A percentile compares a stretch with the other conserved stretches of the same genome.
phyloP scores from a whole-genome alignment of 2,797 vertebrate species.

The Oreortyx pictus region DNA sequence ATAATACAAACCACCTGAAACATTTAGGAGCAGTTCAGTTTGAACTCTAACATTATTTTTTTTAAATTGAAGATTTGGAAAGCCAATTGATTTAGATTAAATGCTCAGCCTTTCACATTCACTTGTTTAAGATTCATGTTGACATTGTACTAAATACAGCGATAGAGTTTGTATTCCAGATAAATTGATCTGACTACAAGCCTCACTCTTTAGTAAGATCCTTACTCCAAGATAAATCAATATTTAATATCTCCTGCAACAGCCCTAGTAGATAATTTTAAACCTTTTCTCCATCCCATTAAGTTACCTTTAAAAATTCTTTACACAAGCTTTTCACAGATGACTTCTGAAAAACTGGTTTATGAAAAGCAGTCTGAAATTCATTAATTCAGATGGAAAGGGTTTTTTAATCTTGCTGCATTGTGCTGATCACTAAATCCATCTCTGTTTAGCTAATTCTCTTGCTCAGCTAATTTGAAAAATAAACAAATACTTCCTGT shows the following conservation, averaged over 20 bases:
- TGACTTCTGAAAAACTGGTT: constrained; percentile 81
- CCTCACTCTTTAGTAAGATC: constrained; percentile 85
- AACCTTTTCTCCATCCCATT: constrained; percentile 92
- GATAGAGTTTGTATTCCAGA: constrained; percentile 87
- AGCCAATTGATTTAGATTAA: constrained; percentile 48
- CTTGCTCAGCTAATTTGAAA: constrained; percentile 56
- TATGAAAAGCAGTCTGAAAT: constrained; percentile 76
- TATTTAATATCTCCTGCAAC: constrained; percentile 91
- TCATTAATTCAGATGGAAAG: constrained; percentile 61
- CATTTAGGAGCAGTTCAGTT: constrained; percentile 44
- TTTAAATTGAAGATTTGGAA: constrained; percentile 55
- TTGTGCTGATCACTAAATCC: constrained; percentile 62
- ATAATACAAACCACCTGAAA: constrained; percentile 41
- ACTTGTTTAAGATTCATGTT: constrained; percentile 68
- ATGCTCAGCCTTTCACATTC: constrained; percentile 8
- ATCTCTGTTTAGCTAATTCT: constrained; percentile 62
- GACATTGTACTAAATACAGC: constrained; percentile 61
- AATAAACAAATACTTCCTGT: constrained; percentile 60
- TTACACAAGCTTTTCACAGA: constrained; percentile 82
- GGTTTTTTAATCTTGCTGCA: constrained; percentile 46
- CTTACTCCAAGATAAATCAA: constrained; percentile 91
- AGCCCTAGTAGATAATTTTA: constrained; percentile 88
- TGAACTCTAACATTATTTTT: constrained; percentile 9
- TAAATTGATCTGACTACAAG: constrained; percentile 89
- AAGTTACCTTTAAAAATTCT: constrained; percentile 90